phyloP scores from a whole-genome alignment of 2,888 invertebrate species.

The Trissoscelio sp. region DNA sequence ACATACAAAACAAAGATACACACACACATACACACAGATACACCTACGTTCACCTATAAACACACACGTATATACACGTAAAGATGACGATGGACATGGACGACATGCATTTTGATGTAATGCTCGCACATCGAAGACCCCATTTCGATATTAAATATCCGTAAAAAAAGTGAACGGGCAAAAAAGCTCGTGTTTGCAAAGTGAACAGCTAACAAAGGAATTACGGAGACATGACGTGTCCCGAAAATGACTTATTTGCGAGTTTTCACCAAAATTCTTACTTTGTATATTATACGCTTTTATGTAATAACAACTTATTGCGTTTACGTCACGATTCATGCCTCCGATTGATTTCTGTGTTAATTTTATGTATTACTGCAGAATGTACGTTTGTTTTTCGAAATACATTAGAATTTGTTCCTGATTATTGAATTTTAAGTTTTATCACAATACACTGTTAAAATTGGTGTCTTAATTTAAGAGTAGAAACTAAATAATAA shows the following conservation, averaged over 20 bases:
- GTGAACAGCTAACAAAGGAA: constrained; percentile 43
- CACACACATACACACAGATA: constrained; percentile 16
- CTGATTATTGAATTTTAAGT: constrained; percentile 54
- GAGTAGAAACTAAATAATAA: too few relatives aligned
- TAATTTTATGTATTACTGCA: constrained; percentile 64
- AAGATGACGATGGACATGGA: constrained; percentile 63
- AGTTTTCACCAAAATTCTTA: constrained; percentile 43
- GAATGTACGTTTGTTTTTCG: constrained; percentile 66
- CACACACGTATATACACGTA: constrained; percentile 20
- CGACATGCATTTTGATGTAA: constrained; percentile 60
- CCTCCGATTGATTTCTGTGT: constrained; percentile 61
- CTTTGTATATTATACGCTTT: constrained; percentile 39
- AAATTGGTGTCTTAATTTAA: too few relatives aligned
- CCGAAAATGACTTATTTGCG: constrained; percentile 37
- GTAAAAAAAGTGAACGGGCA: not conserved
- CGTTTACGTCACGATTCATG: constrained; percentile 55
- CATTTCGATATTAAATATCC: constrained; percentile 57
- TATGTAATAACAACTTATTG: constrained; percentile 43
- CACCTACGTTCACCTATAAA: constrained; percentile 2
- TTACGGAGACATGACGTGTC: constrained; percentile 44
- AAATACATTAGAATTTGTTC: constrained; percentile 66
- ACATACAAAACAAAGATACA: constrained; percentile 17
- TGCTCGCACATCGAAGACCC: constrained; percentile 55
- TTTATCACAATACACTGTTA: constrained; percentile 5
- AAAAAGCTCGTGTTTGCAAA: constrained; percentile 11